Evolutionary conservation across 1,140 invertebrate genomes (phyloP).

Genomic region (Wasmannia auropunctata): DNA sequence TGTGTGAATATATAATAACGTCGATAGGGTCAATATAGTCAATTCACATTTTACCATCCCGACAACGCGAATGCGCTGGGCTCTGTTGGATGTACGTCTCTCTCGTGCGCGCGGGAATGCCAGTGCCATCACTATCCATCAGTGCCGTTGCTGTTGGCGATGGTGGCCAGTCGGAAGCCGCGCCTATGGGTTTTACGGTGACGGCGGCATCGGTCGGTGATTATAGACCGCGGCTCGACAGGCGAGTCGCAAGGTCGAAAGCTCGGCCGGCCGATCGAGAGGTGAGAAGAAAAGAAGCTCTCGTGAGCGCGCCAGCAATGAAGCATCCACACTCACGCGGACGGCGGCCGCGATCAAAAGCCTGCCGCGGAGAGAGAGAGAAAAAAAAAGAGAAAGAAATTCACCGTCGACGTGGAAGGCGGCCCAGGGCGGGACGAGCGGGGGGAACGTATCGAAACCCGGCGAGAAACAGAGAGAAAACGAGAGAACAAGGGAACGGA

Average conservation of each 20-base stretch:
- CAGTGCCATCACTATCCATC: conserved; percentile 18
- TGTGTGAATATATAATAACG: not conserved
- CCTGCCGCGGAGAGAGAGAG: conserved; percentile 26
- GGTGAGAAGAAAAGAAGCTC: conserved; percentile 58
- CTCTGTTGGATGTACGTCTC: not conserved
- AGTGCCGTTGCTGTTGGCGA: not conserved
- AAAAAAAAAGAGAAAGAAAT: conserved; percentile 30
- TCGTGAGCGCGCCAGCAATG: conserved; percentile 26
- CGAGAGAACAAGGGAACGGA: not conserved
- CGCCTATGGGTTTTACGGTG: conserved; percentile 58
- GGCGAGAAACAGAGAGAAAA: conserved; percentile 30
- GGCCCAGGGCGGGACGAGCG: not conserved
- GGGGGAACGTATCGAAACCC: conserved; percentile 34
- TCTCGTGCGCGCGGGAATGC: not conserved
- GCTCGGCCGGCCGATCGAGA: conserved; percentile 54
- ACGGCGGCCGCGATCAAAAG: conserved; percentile 50
- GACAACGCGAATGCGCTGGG: not conserved
- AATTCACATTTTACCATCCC: not conserved
- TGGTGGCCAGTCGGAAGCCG: conserved; percentile 57
- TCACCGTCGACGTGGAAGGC: conserved; percentile 15
- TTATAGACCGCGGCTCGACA: conserved; percentile 75
- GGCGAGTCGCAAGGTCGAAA: conserved; percentile 68
- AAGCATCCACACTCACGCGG: conserved; percentile 36
- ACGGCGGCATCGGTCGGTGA: conserved; percentile 72
- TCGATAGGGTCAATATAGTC: not conserved